Base-by-base conservation (phyloP, 2,888 invertebrate genomes). In the Lithosia quadra region DNA sequence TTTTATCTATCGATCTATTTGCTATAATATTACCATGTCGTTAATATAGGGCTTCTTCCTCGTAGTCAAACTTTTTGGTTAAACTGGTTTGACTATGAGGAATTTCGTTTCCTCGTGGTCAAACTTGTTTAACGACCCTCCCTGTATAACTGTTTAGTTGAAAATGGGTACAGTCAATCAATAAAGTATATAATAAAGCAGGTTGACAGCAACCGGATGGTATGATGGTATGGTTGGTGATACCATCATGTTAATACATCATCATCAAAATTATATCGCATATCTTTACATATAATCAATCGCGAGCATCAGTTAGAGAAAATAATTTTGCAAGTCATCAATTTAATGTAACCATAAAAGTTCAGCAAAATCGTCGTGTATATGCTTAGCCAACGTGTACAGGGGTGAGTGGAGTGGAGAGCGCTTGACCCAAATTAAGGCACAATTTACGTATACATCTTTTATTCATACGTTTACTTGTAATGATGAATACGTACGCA, bases 401-500 rank as follows among this genome's bases (percentile, higher is more conserved):
- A 62, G 21, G 63, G 63, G 53, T 33, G 34, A 55, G 15, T 63
- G 53, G 34, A 55, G 15, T 63, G 53, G 56, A 67, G 57, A 57
- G 57, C 22, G n/a, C 62, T 63, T 63, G 57, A 67, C 49, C 28
- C 22, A 67, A 67, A 67, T 67, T 63, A 63, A 34, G 43, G 63
- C 62, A 57, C 49, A 63, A 67, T 57, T 67, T 63, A 58, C 43
- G 24, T 63, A 24, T 43, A 55, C 61, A 63, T 67, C 39, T 67
- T 67, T 67, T 67, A 67, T 67, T 63, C 63, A 67, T 67, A 57
- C 43, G 34, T 57, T 10, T 63, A 36, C 63, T 62, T 58, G 57
- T 67, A 62, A 43, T 34, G 56, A 36, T 33, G 39, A 39, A 22
- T 56, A n/a, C 39, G 10, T 53, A n/a, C 55, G 22, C 21, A 18